These are phyloP conservation scores for Helogale parvula DNA, from an alignment of 2,113 vertebrate genomes.

Conservation along the genomic window DNA sequence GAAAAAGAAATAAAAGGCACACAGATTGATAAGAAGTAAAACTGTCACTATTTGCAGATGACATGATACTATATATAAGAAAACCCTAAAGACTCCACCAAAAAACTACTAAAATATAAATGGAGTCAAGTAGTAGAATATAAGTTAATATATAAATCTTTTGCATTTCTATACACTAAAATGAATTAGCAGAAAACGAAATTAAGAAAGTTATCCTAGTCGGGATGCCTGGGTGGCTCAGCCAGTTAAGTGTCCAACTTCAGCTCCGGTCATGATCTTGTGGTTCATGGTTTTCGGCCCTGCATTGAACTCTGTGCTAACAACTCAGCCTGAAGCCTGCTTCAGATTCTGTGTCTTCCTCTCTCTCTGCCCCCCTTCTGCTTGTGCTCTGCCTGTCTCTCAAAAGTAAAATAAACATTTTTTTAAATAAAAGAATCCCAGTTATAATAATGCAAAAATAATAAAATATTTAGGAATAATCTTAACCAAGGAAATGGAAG, in stretches of 20 bases:
- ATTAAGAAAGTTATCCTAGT: not conserved
- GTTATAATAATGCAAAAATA: not conserved
- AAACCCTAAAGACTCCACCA: not conserved
- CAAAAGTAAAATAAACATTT: no score
- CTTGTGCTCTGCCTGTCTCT: no score
- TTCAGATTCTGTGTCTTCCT: no score
- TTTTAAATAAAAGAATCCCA: not conserved
- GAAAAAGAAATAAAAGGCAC: not conserved
- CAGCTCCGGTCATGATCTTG: no score
- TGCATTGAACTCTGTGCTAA: no score
- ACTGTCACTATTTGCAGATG: not conserved
- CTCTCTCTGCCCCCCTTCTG: no score
- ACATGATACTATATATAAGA: not conserved
- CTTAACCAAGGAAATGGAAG: not conserved
- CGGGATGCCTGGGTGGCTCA: no score
- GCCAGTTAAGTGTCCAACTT: no score
- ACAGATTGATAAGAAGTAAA: not conserved
- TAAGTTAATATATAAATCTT: not conserved
- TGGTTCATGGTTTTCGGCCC: no score
- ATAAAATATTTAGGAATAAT: not conserved
- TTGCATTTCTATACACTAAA: not conserved
- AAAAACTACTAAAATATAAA: not conserved
- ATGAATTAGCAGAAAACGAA: not conserved
- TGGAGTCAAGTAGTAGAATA: not conserved
- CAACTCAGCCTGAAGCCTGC: no score